phyloP scores from a whole-genome alignment of 2,888 invertebrate species.

The Fragum whitleyi region DNA sequence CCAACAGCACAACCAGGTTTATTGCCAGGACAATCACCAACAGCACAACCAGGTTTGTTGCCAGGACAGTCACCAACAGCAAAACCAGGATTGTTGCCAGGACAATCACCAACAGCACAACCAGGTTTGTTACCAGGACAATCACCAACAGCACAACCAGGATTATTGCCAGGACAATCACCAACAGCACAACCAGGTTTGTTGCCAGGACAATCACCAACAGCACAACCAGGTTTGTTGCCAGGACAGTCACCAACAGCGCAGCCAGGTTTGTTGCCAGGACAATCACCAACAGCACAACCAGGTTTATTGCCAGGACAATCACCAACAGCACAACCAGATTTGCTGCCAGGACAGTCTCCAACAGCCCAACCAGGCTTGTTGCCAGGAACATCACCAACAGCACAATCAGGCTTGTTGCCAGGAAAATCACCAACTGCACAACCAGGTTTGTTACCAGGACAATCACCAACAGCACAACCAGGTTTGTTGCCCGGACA shows the following conservation, averaged over 20 bases:
- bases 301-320: constrained; percentile 50
- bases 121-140: constrained; percentile 62
- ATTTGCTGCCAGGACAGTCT: constrained; percentile 38
- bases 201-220: constrained; percentile 46
- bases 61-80: constrained; percentile 56
- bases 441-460: constrained; percentile 42
- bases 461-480: constrained; percentile 48
- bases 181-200: constrained; percentile 60
- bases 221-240: constrained; percentile 38
- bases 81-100: constrained; percentile 45
- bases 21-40: constrained; percentile 47
- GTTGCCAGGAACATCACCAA: constrained; percentile 49
- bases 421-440: constrained; percentile 56
- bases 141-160: constrained; percentile 43
- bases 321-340: constrained; percentile 55
- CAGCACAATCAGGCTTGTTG: constrained; percentile 46
- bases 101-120: constrained; percentile 50
- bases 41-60: constrained; percentile 50
- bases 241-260: constrained; percentile 60
- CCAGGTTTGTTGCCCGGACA: constrained; percentile 38
- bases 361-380: constrained; percentile 56
- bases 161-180: constrained; percentile 42
- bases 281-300: constrained; percentile 60
- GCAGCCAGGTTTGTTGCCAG: constrained; percentile 46
- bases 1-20: constrained; percentile 58